Percentiles rank a stretch among this genome's conserved stretches.
These are phyloP conservation scores for Diachasma alloeum DNA, from an alignment of 1,140 invertebrate species.

Conservation along the genomic window DNA sequence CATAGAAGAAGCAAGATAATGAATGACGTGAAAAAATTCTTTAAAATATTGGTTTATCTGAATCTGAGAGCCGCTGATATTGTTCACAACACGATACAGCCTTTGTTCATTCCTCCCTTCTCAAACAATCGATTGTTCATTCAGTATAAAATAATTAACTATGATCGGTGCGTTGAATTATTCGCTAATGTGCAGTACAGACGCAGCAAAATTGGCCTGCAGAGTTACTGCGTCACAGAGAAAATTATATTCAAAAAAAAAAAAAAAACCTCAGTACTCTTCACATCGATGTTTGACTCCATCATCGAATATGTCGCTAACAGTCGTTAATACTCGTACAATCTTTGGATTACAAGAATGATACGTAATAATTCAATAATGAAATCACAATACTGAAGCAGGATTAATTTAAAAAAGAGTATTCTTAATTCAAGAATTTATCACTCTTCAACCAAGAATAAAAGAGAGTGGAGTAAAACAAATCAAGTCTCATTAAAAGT, in stretches of 20 bases:
- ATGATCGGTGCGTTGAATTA: not conserved
- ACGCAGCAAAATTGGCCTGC: not conserved
- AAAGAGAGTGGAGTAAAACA: no score
- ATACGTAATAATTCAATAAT: not conserved
- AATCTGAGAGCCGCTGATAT: not conserved
- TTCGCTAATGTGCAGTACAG: not conserved
- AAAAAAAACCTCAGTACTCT: not conserved
- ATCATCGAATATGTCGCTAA: not conserved
- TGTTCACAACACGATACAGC: not conserved
- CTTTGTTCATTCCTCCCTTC: not conserved
- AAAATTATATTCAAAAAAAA: not conserved
- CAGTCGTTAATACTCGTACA: constrained; percentile 9
- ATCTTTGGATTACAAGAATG: not conserved
- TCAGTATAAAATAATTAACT: not conserved
- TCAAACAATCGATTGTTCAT: not conserved
- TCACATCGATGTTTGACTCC: not conserved
- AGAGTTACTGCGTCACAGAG: not conserved
- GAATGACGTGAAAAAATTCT: not conserved
- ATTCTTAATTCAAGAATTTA: no score
- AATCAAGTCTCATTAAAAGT: no score
- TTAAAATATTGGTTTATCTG: not conserved
- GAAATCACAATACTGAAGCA: not conserved
- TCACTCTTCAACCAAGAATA: no score
- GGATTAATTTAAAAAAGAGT: no score
- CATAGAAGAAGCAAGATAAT: not conserved